phyloP scores from a whole-genome alignment of 2,113 vertebrate genomes.

The Salvelinus namaycush region DNA sequence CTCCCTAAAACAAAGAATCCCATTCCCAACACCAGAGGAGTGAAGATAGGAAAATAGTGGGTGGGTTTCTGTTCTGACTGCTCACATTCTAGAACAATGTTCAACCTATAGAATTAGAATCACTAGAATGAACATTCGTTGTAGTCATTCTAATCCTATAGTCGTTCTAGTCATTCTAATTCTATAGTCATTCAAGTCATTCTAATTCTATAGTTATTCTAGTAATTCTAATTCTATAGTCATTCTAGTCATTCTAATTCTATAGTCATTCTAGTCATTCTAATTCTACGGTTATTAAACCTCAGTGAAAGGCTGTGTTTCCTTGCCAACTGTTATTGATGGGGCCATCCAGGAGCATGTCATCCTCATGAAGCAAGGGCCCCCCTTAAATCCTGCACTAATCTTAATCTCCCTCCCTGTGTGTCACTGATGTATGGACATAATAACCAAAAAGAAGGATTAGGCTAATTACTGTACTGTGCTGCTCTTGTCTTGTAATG shows the following conservation, averaged over 20 bases:
- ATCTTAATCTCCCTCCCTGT: slow-evolving; percentile 53
- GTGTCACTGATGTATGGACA: slow-evolving; percentile 73
- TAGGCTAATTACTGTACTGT: slow-evolving; percentile 70
- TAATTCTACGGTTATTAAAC: neutral
- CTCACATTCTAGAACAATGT: too few species aligned
- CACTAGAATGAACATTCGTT: too few species aligned
- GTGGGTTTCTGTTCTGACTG: neutral
- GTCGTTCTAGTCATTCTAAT: too few species aligned
- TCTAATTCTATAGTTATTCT: too few species aligned
- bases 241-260: neutral
- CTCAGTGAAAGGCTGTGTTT: neutral
- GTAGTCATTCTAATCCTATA: too few species aligned
- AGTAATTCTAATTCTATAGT: too few species aligned
- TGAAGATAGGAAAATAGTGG: neutral
- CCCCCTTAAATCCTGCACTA: slow-evolving; percentile 19
- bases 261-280: too few species aligned
- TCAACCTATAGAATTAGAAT: too few species aligned
- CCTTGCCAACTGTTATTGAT: neutral
- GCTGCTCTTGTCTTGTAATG: slow-evolving; percentile 53
- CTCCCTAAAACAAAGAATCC: neutral
- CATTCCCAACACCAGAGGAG: neutral
- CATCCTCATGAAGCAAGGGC: neutral
- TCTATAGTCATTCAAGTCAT: neutral
- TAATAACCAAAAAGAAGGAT: slow-evolving; percentile 76
- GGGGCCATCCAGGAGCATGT: neutral